These are phyloP conservation scores for Tribolium freemani DNA, from an alignment of 2,888 invertebrate species.

Conservation along the genomic window DNA sequence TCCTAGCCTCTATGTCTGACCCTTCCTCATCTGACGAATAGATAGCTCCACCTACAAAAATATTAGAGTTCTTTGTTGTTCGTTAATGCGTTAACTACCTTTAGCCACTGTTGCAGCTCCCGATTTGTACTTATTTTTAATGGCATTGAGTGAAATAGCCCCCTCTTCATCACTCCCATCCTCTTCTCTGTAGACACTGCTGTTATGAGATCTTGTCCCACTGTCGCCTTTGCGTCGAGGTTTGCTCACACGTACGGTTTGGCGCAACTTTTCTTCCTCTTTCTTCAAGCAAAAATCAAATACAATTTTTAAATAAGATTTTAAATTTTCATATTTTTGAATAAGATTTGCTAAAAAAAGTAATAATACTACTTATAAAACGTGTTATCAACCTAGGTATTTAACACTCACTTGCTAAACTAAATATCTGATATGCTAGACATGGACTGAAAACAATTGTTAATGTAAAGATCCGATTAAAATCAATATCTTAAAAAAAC, in stretches of 20 bases:
- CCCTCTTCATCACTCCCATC: slow-evolving; percentile 96
- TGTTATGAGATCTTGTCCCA: slow-evolving; percentile 63
- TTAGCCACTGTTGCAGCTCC: slow-evolving; percentile 68
- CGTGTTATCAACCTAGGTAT: too few relatives aligned
- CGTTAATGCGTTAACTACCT: slow-evolving; percentile 58
- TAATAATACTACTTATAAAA: too few relatives aligned
- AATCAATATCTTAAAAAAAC: too few relatives aligned
- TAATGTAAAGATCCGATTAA: too few relatives aligned
- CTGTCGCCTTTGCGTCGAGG: slow-evolving; percentile 65
- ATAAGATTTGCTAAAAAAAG: too few relatives aligned
- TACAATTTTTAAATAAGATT: slow-evolving; percentile 9
- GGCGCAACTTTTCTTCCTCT: slow-evolving; percentile 96
- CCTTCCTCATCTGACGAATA: slow-evolving; percentile 92
- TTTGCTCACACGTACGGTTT: slow-evolving; percentile 81
- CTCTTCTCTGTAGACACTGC: slow-evolving; percentile 73
- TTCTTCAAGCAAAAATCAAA: slow-evolving; percentile 73
- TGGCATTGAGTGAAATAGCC: slow-evolving; percentile 91
- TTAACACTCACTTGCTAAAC: too few relatives aligned
- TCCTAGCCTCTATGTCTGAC: slow-evolving; percentile 84
- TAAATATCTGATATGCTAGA: too few relatives aligned
- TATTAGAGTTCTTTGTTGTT: not conserved
- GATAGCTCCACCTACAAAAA: slow-evolving; percentile 71
- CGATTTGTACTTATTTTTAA: slow-evolving; percentile 94
- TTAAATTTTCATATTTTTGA: too few relatives aligned
- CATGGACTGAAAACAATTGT: too few relatives aligned